Evolutionary conservation across 2,797 vertebrate genomes (phyloP).

Genomic region (Poecilia picta): DNA sequence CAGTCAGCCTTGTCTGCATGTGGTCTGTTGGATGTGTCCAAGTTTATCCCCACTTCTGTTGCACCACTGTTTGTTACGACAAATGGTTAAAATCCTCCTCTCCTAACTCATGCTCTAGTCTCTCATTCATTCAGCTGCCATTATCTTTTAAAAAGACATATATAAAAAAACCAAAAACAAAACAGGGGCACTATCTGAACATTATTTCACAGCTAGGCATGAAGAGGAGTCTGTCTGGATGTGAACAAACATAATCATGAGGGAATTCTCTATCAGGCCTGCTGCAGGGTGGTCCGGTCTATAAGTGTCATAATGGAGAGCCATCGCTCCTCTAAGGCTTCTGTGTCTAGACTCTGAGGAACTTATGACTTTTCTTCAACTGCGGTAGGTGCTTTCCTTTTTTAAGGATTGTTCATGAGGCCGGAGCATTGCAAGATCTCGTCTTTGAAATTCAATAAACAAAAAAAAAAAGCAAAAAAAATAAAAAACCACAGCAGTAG

Average conservation of each 20-base stretch:
- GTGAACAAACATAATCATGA: slow-evolving; percentile 41
- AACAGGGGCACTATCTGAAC: slow-evolving; percentile 45
- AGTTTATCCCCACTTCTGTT: slow-evolving; percentile 67
- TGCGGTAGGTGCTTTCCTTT: slow-evolving; percentile 2
- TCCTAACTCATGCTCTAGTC: slow-evolving; percentile 1
- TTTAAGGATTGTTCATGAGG: neutral
- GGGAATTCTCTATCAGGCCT: slow-evolving; percentile 53
- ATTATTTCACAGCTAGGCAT: slow-evolving; percentile 46
- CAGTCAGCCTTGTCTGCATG: slow-evolving; percentile 68
- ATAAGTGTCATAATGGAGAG: slow-evolving; percentile 46
- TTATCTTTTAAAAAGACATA: slow-evolving; percentile 34
- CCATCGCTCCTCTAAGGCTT: slow-evolving; percentile 60
- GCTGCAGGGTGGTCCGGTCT: slow-evolving; percentile 72
- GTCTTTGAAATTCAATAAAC: neutral
- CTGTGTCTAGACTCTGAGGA: slow-evolving; percentile 36
- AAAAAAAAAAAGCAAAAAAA: neutral
- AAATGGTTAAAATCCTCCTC: slow-evolving; percentile 46
- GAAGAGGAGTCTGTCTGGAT: slow-evolving; percentile 63
- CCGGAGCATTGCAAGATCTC: neutral
- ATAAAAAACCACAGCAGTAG: neutral
- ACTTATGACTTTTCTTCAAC: slow-evolving; percentile 43
- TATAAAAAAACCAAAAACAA: too few species aligned
- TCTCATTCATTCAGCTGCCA: slow-evolving; percentile 30
- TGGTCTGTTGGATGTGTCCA: slow-evolving; percentile 68
- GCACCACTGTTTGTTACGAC: slow-evolving; percentile 67